These are phyloP conservation scores for Toxostoma redivivum DNA, from an alignment of 2,113 vertebrate genomes.

Conservation along the genomic window DNA sequence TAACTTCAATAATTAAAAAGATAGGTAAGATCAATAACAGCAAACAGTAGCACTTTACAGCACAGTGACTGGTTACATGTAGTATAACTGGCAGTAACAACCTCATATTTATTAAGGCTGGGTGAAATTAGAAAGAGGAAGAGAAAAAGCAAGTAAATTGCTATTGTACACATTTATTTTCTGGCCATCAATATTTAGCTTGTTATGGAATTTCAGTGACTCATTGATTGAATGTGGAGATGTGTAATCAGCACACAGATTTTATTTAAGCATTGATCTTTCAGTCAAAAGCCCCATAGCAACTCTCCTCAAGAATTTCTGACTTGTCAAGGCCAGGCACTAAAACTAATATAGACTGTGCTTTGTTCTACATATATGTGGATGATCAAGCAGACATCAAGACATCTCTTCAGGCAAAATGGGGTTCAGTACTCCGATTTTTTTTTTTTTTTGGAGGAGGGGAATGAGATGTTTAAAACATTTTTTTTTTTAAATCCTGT, in stretches of 20 bases:
- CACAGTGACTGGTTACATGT: background rate
- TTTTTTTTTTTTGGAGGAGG: accelerated
- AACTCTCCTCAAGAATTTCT: conserved; percentile 9
- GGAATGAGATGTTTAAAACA: background rate
- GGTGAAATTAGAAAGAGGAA: background rate
- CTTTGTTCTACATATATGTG: background rate
- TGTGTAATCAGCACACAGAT: conserved; percentile 7
- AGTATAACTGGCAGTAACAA: background rate
- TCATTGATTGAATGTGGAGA: conserved; percentile 18
- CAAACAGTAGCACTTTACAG: conserved; percentile 3
- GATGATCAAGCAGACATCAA: background rate
- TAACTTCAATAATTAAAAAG: conserved; percentile 60
- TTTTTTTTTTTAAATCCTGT: background rate
- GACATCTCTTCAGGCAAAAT: background rate
- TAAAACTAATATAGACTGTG: background rate
- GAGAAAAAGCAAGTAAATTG: background rate
- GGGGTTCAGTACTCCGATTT: background rate
- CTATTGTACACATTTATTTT: conserved; percentile 20
- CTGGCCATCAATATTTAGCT: conserved; percentile 27
- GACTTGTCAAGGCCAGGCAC: background rate
- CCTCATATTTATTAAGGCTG: conserved; percentile 22
- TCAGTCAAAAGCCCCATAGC: background rate
- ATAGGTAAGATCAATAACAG: conserved; percentile 51
- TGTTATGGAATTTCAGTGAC: conserved; percentile 32
- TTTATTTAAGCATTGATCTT: conserved; percentile 54